Evolutionary conservation across 2,797 vertebrate species (phyloP), one percentile per base, ranked within the genome.

Genomic region (Chrosomus eos): DNA sequence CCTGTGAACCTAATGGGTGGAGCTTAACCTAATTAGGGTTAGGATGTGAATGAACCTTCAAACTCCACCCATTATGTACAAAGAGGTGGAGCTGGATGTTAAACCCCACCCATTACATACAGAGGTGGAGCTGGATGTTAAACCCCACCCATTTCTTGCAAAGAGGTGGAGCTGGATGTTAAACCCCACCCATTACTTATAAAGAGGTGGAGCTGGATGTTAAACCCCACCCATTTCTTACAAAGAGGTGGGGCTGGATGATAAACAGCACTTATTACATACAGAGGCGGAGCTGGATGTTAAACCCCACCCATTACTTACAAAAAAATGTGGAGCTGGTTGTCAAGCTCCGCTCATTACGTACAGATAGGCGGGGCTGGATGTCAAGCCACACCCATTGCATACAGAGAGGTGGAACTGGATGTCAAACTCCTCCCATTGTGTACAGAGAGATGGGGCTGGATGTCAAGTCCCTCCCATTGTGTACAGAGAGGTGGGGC

Each of bases 301-400:
- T 4, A 28, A 14, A 11, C 58, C 0, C 5, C 58, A 3, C 5
- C 26, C 1, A 23, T 55, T 55, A 0, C 1, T 0, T 55, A 23
- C 3, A 23, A 3, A 55, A 3, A 55, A 9, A 58, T 21, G 23
- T 0, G 0, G 9, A 0, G 23, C 8, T n/a, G 9, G 3, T 0
- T 55, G 21, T 28, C 2, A 62, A 62, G 2, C 60, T 0, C 5
- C 60, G 3, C 58, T 13, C 11, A 28, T 62, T 5, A 5, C 4
- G 0, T 5, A 26, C 23, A 60, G 9, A n/a, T 8, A 10, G 55
- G 55, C 0, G 23, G 9, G 3, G 9, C 23, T 58, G 21, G 8
- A 58, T 23, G 55, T n/a, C 1, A 58, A 58, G 8, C 55, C 1
- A 3, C 55, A 5, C 58, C n/a, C 4, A 21, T 53, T 21, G 0